Evolutionary conservation across 2,888 invertebrate species (phyloP).

Genomic region (Liopterus haemorrhoidalis): DNA sequence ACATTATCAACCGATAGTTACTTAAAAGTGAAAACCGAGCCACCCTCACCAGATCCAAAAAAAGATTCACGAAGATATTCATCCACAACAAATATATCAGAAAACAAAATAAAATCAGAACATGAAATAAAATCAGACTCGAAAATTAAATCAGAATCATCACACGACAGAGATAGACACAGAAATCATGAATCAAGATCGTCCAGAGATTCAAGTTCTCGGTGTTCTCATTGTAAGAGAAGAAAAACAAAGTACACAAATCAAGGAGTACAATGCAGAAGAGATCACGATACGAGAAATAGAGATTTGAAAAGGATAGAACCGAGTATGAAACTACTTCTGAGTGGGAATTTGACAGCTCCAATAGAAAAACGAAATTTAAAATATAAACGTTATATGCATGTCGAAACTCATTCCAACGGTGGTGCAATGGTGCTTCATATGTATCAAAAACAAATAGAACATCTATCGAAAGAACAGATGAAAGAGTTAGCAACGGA

Average conservation of each 20-base stretch:
- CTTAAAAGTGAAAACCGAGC: too few relatives aligned
- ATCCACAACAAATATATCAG: too few relatives aligned
- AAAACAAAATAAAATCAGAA: too few relatives aligned
- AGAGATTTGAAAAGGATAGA: slow-evolving; percentile 6
- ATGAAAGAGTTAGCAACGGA: slow-evolving; percentile 77
- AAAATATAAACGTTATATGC: slow-evolving; percentile 67
- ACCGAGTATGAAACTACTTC: slow-evolving; percentile 8
- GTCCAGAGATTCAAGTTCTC: too few relatives aligned
- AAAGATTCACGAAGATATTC: too few relatives aligned
- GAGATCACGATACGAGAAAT: slow-evolving; percentile 47
- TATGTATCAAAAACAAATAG: slow-evolving; percentile 85
- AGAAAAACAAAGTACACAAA: slow-evolving; percentile 64
- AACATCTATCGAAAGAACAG: slow-evolving; percentile 62
- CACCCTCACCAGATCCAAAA: too few relatives aligned
- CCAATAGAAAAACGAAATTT: slow-evolving; percentile 45
- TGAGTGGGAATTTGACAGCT: slow-evolving; percentile 25
- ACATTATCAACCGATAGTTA: too few relatives aligned
- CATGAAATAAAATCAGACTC: too few relatives aligned
- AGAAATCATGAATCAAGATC: too few relatives aligned
- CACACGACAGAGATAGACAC: too few relatives aligned
- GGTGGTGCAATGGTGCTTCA: slow-evolving; percentile 90
- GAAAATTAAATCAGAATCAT: too few relatives aligned
- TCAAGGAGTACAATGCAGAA: slow-evolving; percentile 66
- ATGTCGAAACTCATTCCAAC: slow-evolving; percentile 88
- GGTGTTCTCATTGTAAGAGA: slow-evolving; percentile 37